phyloP scores from a whole-genome alignment of 92 coral and sea anemone species.

The Pocillopora meandrina region DNA sequence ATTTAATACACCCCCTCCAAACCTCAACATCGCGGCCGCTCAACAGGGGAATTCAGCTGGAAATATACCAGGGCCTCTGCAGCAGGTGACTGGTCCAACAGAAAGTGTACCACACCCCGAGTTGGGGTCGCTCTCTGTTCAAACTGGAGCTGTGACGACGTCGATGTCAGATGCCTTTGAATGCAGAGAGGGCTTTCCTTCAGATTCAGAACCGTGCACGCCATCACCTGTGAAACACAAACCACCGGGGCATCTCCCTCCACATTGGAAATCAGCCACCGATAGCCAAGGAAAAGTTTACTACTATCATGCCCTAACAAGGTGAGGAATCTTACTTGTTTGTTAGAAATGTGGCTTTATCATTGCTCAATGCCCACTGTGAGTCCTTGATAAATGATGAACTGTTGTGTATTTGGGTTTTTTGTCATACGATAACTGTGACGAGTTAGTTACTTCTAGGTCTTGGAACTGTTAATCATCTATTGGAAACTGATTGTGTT shows the following conservation, averaged over 20 bases:
- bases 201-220: conserved; percentile 32
- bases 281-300: conserved; percentile 96
- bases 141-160: conserved; percentile 22
- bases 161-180: conserved; percentile 10
- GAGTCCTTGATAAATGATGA: no score
- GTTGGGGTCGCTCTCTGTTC: conserved; percentile 24
- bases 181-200: not conserved
- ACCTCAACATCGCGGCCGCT: conserved; percentile 9
- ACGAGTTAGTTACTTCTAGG: no score
- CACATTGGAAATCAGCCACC: conserved; percentile 93
- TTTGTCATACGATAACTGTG: no score
- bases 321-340: conserved; percentile 45
- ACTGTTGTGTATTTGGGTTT: no score
- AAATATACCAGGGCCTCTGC: not conserved
- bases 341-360: no score
- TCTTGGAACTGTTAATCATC: no score
- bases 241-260: conserved; percentile 61
- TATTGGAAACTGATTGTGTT: no score
- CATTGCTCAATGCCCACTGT: no score
- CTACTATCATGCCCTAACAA: conserved; percentile 88
- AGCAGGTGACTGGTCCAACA: conserved; percentile 7
- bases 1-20: conserved; percentile 41
- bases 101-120: conserved; percentile 33
- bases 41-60: conserved; percentile 30
- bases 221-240: conserved; percentile 68